A percentile compares a stretch with the other conserved stretches of the same genome.
Evolutionary conservation across 2,888 invertebrate genomes (phyloP).

Genomic region (Macrophya alboannulata): DNA sequence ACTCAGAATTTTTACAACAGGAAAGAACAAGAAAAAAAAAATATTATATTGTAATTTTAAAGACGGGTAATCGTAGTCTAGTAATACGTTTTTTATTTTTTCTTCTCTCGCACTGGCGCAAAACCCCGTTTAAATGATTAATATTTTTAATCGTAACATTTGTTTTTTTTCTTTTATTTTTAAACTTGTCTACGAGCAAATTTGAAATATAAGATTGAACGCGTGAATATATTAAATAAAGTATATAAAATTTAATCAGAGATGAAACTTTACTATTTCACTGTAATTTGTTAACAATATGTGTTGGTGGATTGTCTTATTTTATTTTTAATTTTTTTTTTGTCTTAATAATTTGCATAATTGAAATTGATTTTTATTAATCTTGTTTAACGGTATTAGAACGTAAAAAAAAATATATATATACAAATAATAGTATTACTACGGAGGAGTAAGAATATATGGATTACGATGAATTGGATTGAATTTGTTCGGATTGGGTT

Average conservation of each 20-base stretch:
- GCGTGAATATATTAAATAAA: not conserved
- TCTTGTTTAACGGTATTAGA: not conserved
- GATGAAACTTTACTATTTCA: not conserved
- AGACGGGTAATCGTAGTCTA: not conserved
- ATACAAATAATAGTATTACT: not conserved
- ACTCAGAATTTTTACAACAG: not conserved
- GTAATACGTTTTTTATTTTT: not conserved
- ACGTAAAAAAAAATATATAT: not conserved
- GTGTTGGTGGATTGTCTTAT: not conserved
- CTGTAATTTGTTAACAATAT: not conserved
- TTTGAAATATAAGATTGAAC: not conserved
- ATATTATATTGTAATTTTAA: conserved; percentile 15
- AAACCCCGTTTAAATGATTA: not conserved
- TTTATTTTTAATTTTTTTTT: not conserved
- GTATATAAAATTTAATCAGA: not conserved
- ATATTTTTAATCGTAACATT: not conserved
- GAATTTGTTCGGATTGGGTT: not conserved
- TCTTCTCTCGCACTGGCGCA: not conserved
- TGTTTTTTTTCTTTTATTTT: not conserved
- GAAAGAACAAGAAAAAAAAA: conserved; percentile 12
- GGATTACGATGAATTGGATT: not conserved
- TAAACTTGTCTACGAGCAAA: not conserved
- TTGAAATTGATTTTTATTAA: not conserved
- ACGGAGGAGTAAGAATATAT: not conserved
- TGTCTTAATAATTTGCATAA: not conserved